A percentile compares a stretch with the other conserved stretches of the same genome.
Conservation (phyloP, 1,140 invertebrate genomes). For the Leptoteleia sp. region DNA sequence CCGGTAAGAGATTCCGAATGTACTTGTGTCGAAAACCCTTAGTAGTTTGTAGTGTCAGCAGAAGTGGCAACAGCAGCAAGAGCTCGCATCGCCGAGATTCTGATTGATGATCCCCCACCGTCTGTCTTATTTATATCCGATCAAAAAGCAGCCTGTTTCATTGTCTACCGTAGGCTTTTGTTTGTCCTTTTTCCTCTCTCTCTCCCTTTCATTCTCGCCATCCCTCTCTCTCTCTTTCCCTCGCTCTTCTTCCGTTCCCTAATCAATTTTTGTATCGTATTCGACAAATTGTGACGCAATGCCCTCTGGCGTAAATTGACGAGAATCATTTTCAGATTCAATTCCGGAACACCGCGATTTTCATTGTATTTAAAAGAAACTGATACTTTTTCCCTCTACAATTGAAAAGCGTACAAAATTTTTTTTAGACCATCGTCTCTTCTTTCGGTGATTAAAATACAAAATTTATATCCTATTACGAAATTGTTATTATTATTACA, state of each 20-base stretch:
- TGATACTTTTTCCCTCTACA: too few relatives aligned
- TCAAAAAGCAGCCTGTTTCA: constrained; percentile 17
- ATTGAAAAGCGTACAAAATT: too few relatives aligned
- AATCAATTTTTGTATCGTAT: constrained; percentile 9
- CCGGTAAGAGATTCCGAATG: constrained; percentile 27
- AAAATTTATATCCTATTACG: too few relatives aligned
- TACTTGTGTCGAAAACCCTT: constrained; percentile 19
- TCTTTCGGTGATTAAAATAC: too few relatives aligned
- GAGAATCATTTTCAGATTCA: not conserved
- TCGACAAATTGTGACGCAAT: constrained; percentile 16
- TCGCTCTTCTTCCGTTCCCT: not conserved
- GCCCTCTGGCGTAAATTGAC: not conserved
- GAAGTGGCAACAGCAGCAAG: constrained; percentile 16
- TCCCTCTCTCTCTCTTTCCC: too few relatives aligned
- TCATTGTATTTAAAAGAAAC: too few relatives aligned
- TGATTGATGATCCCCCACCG: constrained; percentile 23
- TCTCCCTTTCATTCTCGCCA: too few relatives aligned
- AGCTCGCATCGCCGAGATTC: constrained; percentile 17
- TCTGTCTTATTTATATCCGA: constrained; percentile 25
- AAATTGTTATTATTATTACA: too few relatives aligned
- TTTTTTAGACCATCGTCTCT: too few relatives aligned
- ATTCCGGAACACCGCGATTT: too few relatives aligned
- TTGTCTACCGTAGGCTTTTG: constrained; percentile 6
- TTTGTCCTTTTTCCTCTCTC: too few relatives aligned
- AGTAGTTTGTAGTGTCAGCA: constrained; percentile 7